These are phyloP conservation scores for Platyscapa corneri DNA, from an alignment of 1,140 invertebrate species.

Conservation along the genomic window DNA sequence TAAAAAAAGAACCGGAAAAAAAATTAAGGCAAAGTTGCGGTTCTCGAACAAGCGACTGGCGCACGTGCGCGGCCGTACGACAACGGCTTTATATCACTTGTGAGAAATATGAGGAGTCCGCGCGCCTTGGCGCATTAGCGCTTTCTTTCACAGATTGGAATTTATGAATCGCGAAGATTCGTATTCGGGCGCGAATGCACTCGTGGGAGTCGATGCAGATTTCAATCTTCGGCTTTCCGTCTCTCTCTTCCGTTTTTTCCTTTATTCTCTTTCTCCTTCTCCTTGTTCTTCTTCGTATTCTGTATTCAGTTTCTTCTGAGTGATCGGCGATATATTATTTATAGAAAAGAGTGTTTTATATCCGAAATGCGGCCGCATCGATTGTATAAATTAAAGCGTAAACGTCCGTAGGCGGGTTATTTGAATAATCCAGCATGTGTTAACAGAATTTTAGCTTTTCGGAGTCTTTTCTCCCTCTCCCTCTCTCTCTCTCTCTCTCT, in stretches of 20 bases:
- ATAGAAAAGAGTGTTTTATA: not conserved
- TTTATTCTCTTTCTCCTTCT: not conserved
- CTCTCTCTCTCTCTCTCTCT: not conserved
- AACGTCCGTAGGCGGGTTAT: conserved; percentile 16
- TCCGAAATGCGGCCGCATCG: not conserved
- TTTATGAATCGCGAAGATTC: not conserved
- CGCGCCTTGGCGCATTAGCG: not conserved
- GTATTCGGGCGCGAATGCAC: not conserved
- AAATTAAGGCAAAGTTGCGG: not conserved
- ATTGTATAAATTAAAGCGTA: conserved; percentile 11
- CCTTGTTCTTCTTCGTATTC: not conserved
- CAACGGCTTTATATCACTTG: conserved; percentile 16
- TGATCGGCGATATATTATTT: not conserved
- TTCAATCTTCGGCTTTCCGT: not conserved
- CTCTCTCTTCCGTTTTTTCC: not conserved
- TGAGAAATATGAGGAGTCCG: conserved; percentile 7
- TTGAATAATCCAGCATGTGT: conserved; percentile 33
- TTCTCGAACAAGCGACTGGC: not conserved
- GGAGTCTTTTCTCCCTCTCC: not conserved
- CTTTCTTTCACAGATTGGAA: not conserved
- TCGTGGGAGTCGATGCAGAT: not conserved
- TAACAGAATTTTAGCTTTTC: conserved; percentile 22
- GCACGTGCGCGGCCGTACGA: not conserved
- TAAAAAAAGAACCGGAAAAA: not conserved
- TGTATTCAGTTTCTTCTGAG: not conserved